Conservation (phyloP, 1,140 invertebrate genomes). For the Stegodyphus mimosarum region DNA sequence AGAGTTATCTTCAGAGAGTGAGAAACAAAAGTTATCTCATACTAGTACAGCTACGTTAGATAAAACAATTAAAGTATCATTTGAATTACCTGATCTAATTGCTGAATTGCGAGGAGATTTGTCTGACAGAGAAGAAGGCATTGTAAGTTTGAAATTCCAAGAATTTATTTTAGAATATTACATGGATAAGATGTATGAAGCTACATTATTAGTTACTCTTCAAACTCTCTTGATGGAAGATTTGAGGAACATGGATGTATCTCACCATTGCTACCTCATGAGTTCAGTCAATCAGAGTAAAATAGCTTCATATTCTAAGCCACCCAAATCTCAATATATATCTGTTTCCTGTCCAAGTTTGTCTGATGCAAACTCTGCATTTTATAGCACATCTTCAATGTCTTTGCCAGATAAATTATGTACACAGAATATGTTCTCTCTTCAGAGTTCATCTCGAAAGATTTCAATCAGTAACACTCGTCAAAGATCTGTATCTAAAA, state of each 20-base stretch:
- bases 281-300: conserved; percentile 51
- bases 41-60: not conserved
- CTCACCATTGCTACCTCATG: conserved; percentile 42
- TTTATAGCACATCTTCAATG: conserved; percentile 64
- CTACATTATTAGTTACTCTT: conserved; percentile 78
- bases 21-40: not conserved
- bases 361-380: conserved; percentile 19
- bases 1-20: not conserved
- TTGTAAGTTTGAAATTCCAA: conserved; percentile 83
- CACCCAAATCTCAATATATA: conserved; percentile 71
- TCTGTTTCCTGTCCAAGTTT: conserved; percentile 89
- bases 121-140: conserved; percentile 66
- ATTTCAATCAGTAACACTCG: conserved; percentile 2
- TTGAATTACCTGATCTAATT: conserved; percentile 67
- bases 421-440: conserved; percentile 69
- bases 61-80: conserved; percentile 61
- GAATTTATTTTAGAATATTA: conserved; percentile 83
- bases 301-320: conserved; percentile 62
- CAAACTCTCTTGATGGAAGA: conserved; percentile 89
- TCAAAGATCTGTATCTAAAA: conserved; percentile 29
- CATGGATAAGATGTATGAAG: conserved; percentile 75
- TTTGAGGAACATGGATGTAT: conserved; percentile 68
- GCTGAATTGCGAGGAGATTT: conserved; percentile 68
- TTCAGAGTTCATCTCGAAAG: conserved; percentile 35
- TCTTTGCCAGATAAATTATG: conserved; percentile 80